A percentile compares a stretch with the other conserved stretches of the same genome.
These are phyloP conservation scores for Ceyx margarethae DNA, from an alignment of 2,113 vertebrate genomes.

Conservation along the genomic window DNA sequence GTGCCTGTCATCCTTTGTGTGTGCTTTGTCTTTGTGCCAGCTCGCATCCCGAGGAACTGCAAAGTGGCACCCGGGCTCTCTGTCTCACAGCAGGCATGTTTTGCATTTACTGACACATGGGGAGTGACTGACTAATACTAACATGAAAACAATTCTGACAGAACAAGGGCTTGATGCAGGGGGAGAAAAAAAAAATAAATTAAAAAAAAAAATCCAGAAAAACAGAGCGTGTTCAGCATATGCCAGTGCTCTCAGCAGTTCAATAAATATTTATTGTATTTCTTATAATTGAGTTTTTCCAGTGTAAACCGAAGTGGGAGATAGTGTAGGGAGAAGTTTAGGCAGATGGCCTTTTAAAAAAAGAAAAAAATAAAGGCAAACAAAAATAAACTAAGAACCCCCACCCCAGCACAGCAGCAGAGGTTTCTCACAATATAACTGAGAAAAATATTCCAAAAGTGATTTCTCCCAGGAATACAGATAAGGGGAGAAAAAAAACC, in stretches of 20 bases:
- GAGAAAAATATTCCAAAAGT: slow-evolving; percentile 14
- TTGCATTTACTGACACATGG: slow-evolving; percentile 69
- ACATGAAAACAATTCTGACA: slow-evolving; percentile 70
- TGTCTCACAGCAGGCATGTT: slow-evolving; percentile 64
- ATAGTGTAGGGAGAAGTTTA: slow-evolving; percentile 35
- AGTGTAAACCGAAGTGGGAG: slow-evolving; percentile 4
- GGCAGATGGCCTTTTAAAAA: background rate
- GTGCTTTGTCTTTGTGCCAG: slow-evolving; percentile 59
- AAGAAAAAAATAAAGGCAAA: background rate
- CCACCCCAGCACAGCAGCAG: background rate
- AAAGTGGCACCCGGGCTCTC: slow-evolving; percentile 53
- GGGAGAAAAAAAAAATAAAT: background rate
- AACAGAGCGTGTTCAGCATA: slow-evolving; percentile 55
- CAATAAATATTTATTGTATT: slow-evolving; percentile 66
- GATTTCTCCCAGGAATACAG: background rate
- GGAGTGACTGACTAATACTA: slow-evolving; percentile 71
- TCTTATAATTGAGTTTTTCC: slow-evolving; percentile 42
- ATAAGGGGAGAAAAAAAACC: background rate
- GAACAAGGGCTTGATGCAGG: slow-evolving; percentile 59
- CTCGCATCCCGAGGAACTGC: slow-evolving; percentile 38
- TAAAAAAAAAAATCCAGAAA: background rate
- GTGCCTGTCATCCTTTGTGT: slow-evolving; percentile 65
- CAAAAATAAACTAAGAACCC: background rate
- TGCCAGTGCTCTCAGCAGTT: slow-evolving; percentile 40
- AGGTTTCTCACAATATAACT: background rate